Evolutionary conservation across 2,797 vertebrate species (phyloP).

Genomic region (Notolabrus celidotus): DNA sequence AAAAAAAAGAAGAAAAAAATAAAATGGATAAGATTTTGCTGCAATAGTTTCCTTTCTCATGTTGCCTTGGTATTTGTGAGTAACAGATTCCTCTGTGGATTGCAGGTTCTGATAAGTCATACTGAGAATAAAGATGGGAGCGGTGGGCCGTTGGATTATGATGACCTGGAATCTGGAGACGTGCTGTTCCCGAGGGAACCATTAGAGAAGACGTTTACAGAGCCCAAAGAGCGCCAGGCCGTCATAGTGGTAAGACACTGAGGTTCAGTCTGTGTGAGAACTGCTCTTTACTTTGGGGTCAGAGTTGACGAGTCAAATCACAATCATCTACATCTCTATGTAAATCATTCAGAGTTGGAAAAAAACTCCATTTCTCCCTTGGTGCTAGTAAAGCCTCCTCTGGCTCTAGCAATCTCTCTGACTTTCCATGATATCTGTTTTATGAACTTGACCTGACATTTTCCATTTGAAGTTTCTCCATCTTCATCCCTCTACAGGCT

Average conservation of each 20-base stretch:
- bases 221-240: slow-evolving; percentile 33
- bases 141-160: slow-evolving; percentile 86
- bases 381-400: slow-evolving; percentile 60
- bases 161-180: slow-evolving; percentile 89
- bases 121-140: slow-evolving; percentile 88
- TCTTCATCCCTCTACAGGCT: slow-evolving; percentile 13
- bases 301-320: slow-evolving; percentile 34
- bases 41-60: slow-evolving; percentile 3
- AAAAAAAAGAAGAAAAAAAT: neutral
- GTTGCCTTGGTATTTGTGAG: slow-evolving; percentile 19
- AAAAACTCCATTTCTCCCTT: slow-evolving; percentile 62
- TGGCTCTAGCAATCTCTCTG: slow-evolving; percentile 43
- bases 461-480: slow-evolving; percentile 40
- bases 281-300: slow-evolving; percentile 10
- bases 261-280: slow-evolving; percentile 4
- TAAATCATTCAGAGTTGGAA: slow-evolving; percentile 48
- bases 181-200: slow-evolving; percentile 82
- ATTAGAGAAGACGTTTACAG: slow-evolving; percentile 69
- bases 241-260: slow-evolving; percentile 49
- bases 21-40: slow-evolving; percentile 18
- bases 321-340: slow-evolving; percentile 21
- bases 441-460: slow-evolving; percentile 64
- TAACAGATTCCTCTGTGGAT: slow-evolving; percentile 45
- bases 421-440: slow-evolving; percentile 65
- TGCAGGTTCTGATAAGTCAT: slow-evolving; percentile 91